phyloP scores from a whole-genome alignment of 2,797 vertebrate genomes.

The Smutsia gigantea region DNA sequence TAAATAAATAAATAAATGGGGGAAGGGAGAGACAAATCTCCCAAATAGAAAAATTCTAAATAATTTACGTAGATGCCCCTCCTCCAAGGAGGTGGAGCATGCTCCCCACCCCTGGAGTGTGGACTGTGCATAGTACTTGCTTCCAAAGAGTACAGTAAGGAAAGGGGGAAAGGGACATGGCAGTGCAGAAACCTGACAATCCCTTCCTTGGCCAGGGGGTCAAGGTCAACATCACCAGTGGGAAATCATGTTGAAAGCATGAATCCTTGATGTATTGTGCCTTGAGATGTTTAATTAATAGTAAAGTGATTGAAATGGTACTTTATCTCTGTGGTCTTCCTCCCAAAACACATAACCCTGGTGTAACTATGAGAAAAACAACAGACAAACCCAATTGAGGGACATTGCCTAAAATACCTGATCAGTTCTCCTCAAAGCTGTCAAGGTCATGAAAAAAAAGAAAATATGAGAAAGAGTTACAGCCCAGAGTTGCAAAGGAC shows the following conservation, averaged over 20 bases:
- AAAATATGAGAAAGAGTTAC: neutral
- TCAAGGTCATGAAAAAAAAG: neutral
- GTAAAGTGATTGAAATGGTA: neutral
- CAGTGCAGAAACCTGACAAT: neutral
- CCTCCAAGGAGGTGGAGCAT: neutral
- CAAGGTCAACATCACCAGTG: neutral
- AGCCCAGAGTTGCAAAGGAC: neutral
- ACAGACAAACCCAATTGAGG: neutral
- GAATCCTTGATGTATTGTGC: neutral
- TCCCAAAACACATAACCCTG: neutral
- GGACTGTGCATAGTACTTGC: neutral
- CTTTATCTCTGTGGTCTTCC: neutral
- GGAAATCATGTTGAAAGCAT: neutral
- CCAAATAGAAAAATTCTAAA: neutral
- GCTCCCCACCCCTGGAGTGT: neutral
- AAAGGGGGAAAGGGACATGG: neutral
- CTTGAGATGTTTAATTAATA: neutral
- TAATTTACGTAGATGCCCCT: neutral
- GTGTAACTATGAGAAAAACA: neutral
- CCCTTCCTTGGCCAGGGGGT: neutral
- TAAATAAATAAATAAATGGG: neutral
- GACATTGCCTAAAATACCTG: neutral
- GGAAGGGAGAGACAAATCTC: neutral
- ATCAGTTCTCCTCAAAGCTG: neutral
- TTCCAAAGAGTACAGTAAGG: neutral